Percentiles rank a stretch among this genome's conserved stretches.
These are phyloP conservation scores for Elysia chlorotica DNA, from an alignment of 1,140 invertebrate genomes.

Conservation along the genomic window DNA sequence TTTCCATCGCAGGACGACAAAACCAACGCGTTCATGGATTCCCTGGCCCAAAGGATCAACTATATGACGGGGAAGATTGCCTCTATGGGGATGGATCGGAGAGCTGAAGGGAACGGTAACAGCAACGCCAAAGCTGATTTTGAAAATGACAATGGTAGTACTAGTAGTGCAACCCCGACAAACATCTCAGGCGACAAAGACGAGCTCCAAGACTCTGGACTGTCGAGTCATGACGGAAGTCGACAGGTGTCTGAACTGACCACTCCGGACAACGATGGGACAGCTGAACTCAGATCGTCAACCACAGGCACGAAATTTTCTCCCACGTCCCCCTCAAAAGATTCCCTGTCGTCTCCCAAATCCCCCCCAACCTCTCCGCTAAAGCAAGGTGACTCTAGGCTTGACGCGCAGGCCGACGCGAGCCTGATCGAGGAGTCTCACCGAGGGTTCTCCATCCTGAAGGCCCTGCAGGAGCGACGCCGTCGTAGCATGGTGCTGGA, in stretches of 20 bases:
- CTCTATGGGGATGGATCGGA: neutral
- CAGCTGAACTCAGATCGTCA: neutral
- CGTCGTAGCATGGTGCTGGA: slow-evolving; percentile 18
- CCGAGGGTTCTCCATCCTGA: slow-evolving; percentile 13
- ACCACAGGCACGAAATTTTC: neutral
- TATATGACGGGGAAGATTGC: slow-evolving; percentile 23
- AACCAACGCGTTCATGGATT: slow-evolving; percentile 23
- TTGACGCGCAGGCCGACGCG: slow-evolving; percentile 12
- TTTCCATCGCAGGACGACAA: slow-evolving; percentile 23
- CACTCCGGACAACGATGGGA: slow-evolving; percentile 5
- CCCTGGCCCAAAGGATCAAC: slow-evolving; percentile 17
- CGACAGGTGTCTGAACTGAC: neutral
- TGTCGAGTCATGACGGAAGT: slow-evolving; percentile 13
- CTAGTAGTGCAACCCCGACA: neutral
- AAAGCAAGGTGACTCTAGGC: neutral
- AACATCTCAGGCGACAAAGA: neutral
- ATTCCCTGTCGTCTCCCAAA: neutral
- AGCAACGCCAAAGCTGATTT: neutral
- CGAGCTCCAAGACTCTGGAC: slow-evolving; percentile 2
- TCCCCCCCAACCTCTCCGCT: neutral
- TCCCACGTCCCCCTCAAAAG: neutral
- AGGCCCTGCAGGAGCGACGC: slow-evolving; percentile 18
- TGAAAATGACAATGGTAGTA: neutral
- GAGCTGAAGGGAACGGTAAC: neutral
- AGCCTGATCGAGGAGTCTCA: slow-evolving; percentile 14